Percentiles rank a stretch among this genome's conserved stretches.
Evolutionary conservation across 2,797 vertebrate species (phyloP).

Genomic region (Silurus lanzhouensis): DNA sequence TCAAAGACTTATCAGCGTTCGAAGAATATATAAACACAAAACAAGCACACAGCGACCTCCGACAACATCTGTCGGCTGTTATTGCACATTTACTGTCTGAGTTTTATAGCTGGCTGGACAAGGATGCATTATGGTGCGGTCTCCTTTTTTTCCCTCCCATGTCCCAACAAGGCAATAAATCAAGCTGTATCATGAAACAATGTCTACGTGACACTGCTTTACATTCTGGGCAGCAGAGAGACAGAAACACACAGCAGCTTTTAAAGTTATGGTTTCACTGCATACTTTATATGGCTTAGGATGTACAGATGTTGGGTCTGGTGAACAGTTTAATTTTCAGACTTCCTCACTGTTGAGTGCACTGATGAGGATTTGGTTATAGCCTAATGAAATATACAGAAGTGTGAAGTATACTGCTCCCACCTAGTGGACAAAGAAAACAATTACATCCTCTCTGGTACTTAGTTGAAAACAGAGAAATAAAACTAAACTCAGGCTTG

Average conservation of each 20-base stretch:
- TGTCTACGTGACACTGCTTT: constrained; percentile 15
- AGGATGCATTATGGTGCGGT: constrained; percentile 1
- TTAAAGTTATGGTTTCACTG: background rate
- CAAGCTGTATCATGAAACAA: constrained; percentile 37
- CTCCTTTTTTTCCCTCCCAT: background rate
- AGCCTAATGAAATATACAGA: constrained; percentile 17
- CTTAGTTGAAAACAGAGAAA: background rate
- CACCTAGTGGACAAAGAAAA: constrained; percentile 63
- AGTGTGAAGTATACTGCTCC: constrained; percentile 54
- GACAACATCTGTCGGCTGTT: constrained; percentile 36
- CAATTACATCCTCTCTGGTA: constrained; percentile 14
- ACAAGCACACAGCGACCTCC: constrained; percentile 4
- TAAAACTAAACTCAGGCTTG: constrained; percentile 5
- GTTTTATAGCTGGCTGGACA: constrained; percentile 30
- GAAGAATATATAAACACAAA: constrained; percentile 21
- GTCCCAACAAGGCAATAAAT: constrained; percentile 62
- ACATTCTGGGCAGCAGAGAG: constrained; percentile 43
- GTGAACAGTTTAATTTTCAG: background rate
- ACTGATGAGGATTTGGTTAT: constrained; percentile 25
- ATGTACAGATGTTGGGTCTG: constrained; percentile 2
- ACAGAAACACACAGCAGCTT: background rate
- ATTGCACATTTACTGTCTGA: constrained; percentile 31
- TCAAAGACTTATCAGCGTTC: constrained; percentile 40
- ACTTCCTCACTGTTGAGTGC: background rate
- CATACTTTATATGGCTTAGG: constrained; percentile 26